A percentile compares a stretch with the other conserved stretches of the same genome.
Conservation (phyloP, 35 echinoderm and acorn worm species). For the Apostichopus californicus region DNA sequence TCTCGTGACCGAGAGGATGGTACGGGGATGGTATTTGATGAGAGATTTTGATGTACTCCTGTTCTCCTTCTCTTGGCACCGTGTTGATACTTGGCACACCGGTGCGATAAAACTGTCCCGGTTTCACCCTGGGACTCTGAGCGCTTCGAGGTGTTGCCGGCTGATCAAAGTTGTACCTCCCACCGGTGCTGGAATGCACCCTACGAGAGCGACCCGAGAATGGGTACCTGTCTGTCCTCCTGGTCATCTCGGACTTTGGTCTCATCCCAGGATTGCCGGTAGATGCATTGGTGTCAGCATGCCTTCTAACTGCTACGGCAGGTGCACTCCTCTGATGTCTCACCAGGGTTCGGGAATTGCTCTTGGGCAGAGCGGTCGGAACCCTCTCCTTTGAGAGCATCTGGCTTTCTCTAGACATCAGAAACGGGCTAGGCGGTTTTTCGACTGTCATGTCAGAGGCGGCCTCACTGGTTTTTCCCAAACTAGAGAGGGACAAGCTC, state of each 20-base stretch:
- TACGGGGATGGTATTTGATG: slow-evolving; percentile 65
- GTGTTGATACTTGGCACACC: slow-evolving; percentile 81
- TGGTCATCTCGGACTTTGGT: slow-evolving; percentile 35
- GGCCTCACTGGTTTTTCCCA: slow-evolving; percentile 35
- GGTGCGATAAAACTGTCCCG: slow-evolving; percentile 71
- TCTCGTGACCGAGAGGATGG: neutral
- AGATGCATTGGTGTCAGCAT: neutral
- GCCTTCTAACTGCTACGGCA: neutral
- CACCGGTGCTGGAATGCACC: slow-evolving; percentile 69
- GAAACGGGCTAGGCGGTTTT: slow-evolving; percentile 30
- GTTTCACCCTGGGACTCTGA: slow-evolving; percentile 66
- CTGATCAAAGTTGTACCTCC: slow-evolving; percentile 63
- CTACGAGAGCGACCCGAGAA: slow-evolving; percentile 37
- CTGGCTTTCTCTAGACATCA: neutral
- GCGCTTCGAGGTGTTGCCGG: slow-evolving; percentile 51
- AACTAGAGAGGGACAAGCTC: slow-evolving; percentile 29
- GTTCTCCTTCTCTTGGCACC: slow-evolving; percentile 52
- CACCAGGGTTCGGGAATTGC: neutral
- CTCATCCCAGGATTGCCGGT: slow-evolving; percentile 1
- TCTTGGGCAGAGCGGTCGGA: neutral
- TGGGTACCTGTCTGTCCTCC: neutral
- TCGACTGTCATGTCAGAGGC: slow-evolving; percentile 43
- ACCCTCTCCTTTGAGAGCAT: neutral
- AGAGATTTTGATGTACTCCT: slow-evolving; percentile 86
- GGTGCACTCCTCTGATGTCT: neutral